phyloP scores from a whole-genome alignment of 2,888 invertebrate genomes.

The Leptinotarsa peninsularis region DNA sequence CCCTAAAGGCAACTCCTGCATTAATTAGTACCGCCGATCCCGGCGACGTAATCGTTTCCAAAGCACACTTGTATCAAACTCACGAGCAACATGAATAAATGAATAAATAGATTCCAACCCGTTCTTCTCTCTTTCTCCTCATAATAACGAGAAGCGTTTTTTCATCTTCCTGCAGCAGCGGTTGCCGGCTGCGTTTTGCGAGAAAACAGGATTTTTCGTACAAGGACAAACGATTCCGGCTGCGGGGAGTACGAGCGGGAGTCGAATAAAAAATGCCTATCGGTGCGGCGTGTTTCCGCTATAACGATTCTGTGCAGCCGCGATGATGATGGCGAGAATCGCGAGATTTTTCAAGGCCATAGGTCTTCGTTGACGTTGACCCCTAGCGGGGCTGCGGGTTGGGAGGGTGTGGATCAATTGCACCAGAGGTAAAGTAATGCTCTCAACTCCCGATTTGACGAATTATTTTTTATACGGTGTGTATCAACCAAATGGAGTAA shows the following conservation, averaged over 20 bases:
- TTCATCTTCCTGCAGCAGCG: conserved; percentile 31
- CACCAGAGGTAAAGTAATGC: conserved; percentile 8
- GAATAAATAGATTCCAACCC: conserved; percentile 33
- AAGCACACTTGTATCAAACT: background rate
- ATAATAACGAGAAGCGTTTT: conserved; percentile 7
- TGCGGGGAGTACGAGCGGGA: conserved; percentile 4
- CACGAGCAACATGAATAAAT: conserved; percentile 16
- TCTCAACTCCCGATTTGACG: too few species aligned
- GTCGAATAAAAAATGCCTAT: conserved; percentile 20
- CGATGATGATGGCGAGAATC: conserved; percentile 42
- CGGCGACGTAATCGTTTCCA: background rate
- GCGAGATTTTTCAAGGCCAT: conserved; percentile 54
- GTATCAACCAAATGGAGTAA: too few species aligned
- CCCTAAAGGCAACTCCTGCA: too few species aligned
- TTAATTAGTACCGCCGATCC: background rate
- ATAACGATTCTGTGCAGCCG: conserved; percentile 9
- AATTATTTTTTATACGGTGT: too few species aligned
- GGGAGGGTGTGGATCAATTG: conserved; percentile 27
- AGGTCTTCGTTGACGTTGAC: conserved; percentile 55
- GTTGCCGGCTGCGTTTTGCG: conserved; percentile 32
- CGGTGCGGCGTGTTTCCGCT: conserved; percentile 17
- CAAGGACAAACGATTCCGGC: conserved; percentile 38
- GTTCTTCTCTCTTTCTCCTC: conserved; percentile 19
- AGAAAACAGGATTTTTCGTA: conserved; percentile 46
- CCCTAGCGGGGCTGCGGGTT: conserved; percentile 42